Percentiles rank a stretch among this genome's conserved stretches.
Conservation (phyloP, 35 echinoderm and acorn worm species). For the Anneissia japonica region DNA sequence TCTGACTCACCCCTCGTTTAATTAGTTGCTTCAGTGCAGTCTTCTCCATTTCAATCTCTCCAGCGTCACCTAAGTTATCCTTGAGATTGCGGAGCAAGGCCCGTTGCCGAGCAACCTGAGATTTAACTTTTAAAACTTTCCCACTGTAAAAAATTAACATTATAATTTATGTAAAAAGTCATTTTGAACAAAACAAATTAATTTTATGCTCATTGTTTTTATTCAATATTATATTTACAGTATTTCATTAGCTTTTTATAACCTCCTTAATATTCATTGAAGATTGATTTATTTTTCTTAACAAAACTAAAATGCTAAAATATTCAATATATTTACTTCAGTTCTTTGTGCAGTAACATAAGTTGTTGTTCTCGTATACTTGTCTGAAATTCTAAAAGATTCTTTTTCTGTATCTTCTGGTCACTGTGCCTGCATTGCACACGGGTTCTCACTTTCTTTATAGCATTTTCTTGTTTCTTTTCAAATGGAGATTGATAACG, state of each 20-base stretch:
- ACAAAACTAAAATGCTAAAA: no score
- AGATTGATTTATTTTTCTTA: no score
- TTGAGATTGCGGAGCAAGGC: background rate
- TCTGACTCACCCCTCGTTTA: background rate
- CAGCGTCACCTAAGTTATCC: background rate
- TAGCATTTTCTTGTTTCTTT: constrained; percentile 7
- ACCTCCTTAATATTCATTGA: no score
- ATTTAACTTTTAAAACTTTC: background rate
- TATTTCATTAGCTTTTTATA: no score
- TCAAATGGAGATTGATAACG: background rate
- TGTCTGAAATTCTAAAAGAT: constrained; percentile 1
- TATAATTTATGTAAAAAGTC: no score
- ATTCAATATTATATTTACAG: no score
- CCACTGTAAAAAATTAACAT: background rate
- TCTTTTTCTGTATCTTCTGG: background rate
- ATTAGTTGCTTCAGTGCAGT: background rate
- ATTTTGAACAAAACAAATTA: no score
- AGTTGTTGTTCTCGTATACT: constrained; percentile 7
- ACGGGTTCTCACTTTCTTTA: background rate
- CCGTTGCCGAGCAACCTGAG: background rate
- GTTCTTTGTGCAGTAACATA: background rate
- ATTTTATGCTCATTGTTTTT: no score
- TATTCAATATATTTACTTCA: no score
- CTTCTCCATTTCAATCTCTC: background rate
- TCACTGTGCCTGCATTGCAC: background rate